These are phyloP conservation scores for Diadophis punctatus DNA, from an alignment of 2,113 vertebrate genomes.

Conservation along the genomic window DNA sequence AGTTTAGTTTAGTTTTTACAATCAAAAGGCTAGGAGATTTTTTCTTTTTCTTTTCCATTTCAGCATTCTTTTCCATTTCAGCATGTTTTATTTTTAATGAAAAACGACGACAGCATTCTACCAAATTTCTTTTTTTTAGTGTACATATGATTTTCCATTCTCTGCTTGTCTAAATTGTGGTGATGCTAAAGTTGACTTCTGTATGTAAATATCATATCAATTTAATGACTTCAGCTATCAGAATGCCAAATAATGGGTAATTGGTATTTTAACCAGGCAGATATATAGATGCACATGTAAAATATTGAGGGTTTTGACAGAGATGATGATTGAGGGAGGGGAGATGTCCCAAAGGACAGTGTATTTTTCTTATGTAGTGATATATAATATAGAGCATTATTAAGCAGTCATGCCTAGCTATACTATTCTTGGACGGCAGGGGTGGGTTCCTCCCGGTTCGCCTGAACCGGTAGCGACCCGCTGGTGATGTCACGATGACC, in stretches of 20 bases:
- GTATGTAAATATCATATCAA: neutral
- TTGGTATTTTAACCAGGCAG: neutral
- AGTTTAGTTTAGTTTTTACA: constrained; percentile 22
- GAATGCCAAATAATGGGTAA: neutral
- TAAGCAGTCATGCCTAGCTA: neutral
- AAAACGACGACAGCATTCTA: neutral
- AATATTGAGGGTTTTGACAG: neutral
- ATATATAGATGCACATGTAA: neutral
- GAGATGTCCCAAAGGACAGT: neutral
- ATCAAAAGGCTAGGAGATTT: constrained; percentile 18
- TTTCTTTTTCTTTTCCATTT: neutral
- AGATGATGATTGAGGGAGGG: neutral
- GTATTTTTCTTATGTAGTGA: neutral
- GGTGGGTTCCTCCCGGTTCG: too few species aligned
- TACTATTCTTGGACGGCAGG: neutral
- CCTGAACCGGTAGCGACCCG: too few species aligned
- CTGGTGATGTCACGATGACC: too few species aligned
- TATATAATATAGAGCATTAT: neutral
- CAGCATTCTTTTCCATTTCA: accelerated
- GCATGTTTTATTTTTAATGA: neutral
- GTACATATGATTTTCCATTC: neutral
- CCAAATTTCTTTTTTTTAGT: neutral
- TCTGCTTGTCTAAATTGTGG: neutral
- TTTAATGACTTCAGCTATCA: neutral
- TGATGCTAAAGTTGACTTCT: neutral